These are phyloP conservation scores for Elegia similella DNA, from an alignment of 2,888 invertebrate species.

Conservation along the genomic window DNA sequence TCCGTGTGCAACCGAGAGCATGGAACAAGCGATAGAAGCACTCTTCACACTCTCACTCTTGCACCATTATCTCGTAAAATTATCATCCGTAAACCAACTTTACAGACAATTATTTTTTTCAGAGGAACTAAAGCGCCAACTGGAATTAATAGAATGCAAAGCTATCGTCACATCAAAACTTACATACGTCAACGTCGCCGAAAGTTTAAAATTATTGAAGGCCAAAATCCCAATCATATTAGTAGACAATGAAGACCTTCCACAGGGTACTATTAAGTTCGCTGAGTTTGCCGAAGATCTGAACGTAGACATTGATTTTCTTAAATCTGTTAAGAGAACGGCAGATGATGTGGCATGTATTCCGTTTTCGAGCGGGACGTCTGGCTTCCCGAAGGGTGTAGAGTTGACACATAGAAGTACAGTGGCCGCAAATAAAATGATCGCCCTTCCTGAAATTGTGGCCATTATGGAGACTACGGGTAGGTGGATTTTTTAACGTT, in stretches of 20 bases:
- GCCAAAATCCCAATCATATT: constrained; percentile 77
- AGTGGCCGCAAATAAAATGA: constrained; percentile 70
- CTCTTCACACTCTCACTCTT: too few relatives aligned
- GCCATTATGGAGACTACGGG: constrained; percentile 64
- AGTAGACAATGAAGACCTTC: constrained; percentile 62
- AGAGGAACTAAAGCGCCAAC: constrained; percentile 87
- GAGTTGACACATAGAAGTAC: constrained; percentile 83
- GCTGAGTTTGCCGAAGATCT: constrained; percentile 82
- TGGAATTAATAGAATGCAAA: constrained; percentile 83
- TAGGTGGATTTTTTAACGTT: constrained; percentile 34
- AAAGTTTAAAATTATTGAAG: constrained; percentile 70
- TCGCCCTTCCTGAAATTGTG: constrained; percentile 57
- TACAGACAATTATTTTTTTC: constrained; percentile 1
- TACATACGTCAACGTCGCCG: constrained; percentile 69
- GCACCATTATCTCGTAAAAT: too few relatives aligned
- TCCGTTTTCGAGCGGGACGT: constrained; percentile 94
- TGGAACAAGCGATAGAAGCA: too few relatives aligned
- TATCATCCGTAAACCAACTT: too few relatives aligned
- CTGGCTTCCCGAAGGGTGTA: constrained; percentile 90
- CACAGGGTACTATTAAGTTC: constrained; percentile 84
- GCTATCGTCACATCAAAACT: constrained; percentile 83
- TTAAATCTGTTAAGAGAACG: constrained; percentile 57
- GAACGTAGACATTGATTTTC: constrained; percentile 71
- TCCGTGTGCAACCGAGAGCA: too few relatives aligned
- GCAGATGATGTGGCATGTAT: constrained; percentile 84